Percentiles rank a stretch among this genome's conserved stretches.
phyloP scores from a whole-genome alignment of 2,888 invertebrate genomes.

The Rhabditoides inermis region DNA sequence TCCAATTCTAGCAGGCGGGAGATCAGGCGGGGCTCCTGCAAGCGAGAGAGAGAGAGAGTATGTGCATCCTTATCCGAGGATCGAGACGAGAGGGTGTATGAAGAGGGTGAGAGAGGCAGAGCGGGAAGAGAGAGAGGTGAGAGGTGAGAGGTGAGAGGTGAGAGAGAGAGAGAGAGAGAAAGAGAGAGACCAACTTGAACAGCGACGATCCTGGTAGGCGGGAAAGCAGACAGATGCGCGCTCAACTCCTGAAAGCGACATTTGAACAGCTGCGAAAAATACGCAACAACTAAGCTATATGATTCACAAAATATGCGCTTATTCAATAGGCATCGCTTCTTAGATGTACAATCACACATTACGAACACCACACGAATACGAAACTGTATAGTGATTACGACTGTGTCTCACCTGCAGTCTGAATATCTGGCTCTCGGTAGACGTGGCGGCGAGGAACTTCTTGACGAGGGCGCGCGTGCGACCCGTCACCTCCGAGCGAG shows the following conservation, averaged over 20 bases:
- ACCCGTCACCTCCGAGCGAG: conserved; percentile 29
- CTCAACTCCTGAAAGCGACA: conserved; percentile 34
- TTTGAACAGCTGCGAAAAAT: too few relatives aligned
- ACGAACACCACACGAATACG: too few relatives aligned
- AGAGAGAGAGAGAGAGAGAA: not conserved
- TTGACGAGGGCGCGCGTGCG: conserved; percentile 29
- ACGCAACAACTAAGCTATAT: too few relatives aligned
- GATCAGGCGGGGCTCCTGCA: conserved; percentile 21
- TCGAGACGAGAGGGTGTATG: too few relatives aligned
- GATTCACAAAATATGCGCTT: too few relatives aligned
- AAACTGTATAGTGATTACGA: too few relatives aligned
- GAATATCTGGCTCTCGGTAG: conserved; percentile 15
- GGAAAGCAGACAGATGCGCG: conserved; percentile 37
- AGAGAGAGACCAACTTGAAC: conserved; percentile 15
- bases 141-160: not conserved
- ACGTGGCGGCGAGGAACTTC: conserved; percentile 26
- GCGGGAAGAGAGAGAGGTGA: not conserved
- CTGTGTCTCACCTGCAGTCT: too few relatives aligned
- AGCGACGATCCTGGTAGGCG: conserved; percentile 35
- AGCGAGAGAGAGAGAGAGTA: conserved; percentile 1
- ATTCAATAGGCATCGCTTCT: too few relatives aligned
- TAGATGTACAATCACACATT: too few relatives aligned
- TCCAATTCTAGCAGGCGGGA: conserved; percentile 26
- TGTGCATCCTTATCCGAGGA: too few relatives aligned
- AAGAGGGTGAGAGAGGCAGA: not conserved